Evolutionary conservation across 2,797 vertebrate species (phyloP).

Genomic region (Loris lydekkerianus): DNA sequence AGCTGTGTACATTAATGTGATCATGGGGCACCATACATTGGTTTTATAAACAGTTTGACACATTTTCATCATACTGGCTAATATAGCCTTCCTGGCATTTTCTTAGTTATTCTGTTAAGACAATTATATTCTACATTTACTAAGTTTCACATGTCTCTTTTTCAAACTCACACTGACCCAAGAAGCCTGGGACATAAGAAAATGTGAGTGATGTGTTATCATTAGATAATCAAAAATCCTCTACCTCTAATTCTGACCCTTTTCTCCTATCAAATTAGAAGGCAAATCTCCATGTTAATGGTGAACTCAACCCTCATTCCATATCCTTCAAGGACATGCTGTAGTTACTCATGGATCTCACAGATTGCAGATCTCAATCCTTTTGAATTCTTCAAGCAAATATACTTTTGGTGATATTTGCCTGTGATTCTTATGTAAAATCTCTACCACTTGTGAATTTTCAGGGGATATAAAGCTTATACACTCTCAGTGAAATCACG

Average conservation of each 20-base stretch:
- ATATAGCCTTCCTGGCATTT: no score
- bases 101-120: no score
- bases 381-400: not conserved
- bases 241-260: not conserved
- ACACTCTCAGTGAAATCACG: not conserved
- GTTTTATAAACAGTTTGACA: no score
- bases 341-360: not conserved
- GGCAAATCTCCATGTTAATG: not conserved
- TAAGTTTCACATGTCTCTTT: not conserved
- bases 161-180: not conserved
- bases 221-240: slow-evolving; percentile 1
- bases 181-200: not conserved
- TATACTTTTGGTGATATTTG: not conserved
- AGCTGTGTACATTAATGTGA: no score
- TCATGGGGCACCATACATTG: no score
- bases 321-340: not conserved
- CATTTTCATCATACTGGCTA: no score
- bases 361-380: not conserved
- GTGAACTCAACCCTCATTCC: not conserved
- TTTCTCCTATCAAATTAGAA: slow-evolving; percentile 27
- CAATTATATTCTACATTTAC: no score
- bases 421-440: not conserved
- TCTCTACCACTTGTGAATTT: not conserved
- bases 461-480: not conserved
- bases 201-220: slow-evolving; percentile 48